Evolutionary conservation across 2,797 vertebrate species (phyloP).

Genomic region (Acanthurus tractus): DNA sequence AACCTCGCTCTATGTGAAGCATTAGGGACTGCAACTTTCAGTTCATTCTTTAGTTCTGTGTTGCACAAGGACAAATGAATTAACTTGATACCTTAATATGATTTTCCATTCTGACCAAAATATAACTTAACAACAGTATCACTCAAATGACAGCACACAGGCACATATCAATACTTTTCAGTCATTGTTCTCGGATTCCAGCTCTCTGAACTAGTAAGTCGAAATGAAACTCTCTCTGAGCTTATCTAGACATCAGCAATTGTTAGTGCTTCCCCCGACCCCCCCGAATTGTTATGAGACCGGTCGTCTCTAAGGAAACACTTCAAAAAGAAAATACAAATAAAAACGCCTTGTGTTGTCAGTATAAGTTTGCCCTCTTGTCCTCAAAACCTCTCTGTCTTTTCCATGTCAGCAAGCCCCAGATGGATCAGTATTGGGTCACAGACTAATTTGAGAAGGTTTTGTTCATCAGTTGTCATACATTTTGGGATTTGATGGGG

Average conservation of each 20-base stretch:
- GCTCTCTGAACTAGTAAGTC: not conserved
- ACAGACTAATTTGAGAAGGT: slow-evolving; percentile 39
- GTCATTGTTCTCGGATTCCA: slow-evolving; percentile 1
- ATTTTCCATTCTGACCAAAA: not conserved
- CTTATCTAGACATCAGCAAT: slow-evolving; percentile 20
- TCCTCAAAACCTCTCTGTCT: slow-evolving; percentile 21
- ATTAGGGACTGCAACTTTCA: no score
- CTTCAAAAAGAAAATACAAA: slow-evolving; percentile 4
- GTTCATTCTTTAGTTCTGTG: no score
- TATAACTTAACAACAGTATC: not conserved
- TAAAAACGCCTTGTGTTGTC: not conserved
- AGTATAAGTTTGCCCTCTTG: slow-evolving; percentile 10
- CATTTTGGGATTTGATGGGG: slow-evolving; percentile 18
- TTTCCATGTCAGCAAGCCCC: slow-evolving; percentile 47
- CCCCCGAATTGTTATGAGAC: slow-evolving; percentile 2
- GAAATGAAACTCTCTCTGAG: slow-evolving; percentile 12
- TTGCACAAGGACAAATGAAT: no score
- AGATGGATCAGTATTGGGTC: slow-evolving; percentile 38
- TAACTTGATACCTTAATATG: no score
- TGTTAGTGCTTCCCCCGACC: not conserved
- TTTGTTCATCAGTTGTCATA: slow-evolving; percentile 23
- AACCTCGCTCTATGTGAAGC: no score
- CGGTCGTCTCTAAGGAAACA: not conserved
- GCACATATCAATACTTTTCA: slow-evolving; percentile 9
- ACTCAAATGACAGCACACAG: not conserved